Percentiles rank a stretch among this genome's conserved stretches.
phyloP scores from a whole-genome alignment of 2,113 vertebrate species.

The Eonycteris spelaea region DNA sequence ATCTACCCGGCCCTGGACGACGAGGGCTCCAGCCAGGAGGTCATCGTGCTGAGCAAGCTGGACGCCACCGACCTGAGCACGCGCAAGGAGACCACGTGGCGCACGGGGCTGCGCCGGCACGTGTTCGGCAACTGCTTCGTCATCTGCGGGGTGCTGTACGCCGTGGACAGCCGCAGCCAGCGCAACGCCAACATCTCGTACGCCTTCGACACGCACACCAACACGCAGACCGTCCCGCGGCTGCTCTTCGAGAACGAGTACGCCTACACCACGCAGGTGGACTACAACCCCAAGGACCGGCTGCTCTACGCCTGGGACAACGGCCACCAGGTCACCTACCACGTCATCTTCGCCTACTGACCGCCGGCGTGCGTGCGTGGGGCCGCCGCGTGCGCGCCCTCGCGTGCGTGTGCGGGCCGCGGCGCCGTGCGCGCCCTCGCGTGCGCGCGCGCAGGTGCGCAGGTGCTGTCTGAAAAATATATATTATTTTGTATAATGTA shows the following conservation, averaged over 20 bases:
- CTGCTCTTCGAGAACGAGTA: conserved; percentile 96
- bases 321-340: conserved; percentile 97
- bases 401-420: conserved; percentile 64
- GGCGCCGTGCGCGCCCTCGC: conserved; percentile 68
- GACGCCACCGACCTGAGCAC: conserved; percentile 92
- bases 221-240: conserved; percentile 94
- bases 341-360: conserved; percentile 93
- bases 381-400: conserved; percentile 66
- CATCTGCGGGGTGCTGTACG: conserved; percentile 96
- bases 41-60: conserved; percentile 93
- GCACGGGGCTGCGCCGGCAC: conserved; percentile 92
- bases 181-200: conserved; percentile 94
- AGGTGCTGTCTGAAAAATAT: conserved; percentile 72
- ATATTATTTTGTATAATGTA: conserved; percentile 86
- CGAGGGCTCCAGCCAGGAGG: conserved; percentile 92
- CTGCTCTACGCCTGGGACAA: conserved; percentile 97
- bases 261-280: conserved; percentile 94
- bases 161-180: conserved; percentile 93
- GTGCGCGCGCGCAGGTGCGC: background rate
- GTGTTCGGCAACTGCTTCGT: conserved; percentile 96
- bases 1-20: conserved; percentile 95
- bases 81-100: conserved; percentile 95
- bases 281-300: conserved; percentile 97
- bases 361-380: conserved; percentile 53
- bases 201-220: conserved; percentile 98